phyloP scores from a whole-genome alignment of 2,113 vertebrate genomes.

The Vulpes vulpes region DNA sequence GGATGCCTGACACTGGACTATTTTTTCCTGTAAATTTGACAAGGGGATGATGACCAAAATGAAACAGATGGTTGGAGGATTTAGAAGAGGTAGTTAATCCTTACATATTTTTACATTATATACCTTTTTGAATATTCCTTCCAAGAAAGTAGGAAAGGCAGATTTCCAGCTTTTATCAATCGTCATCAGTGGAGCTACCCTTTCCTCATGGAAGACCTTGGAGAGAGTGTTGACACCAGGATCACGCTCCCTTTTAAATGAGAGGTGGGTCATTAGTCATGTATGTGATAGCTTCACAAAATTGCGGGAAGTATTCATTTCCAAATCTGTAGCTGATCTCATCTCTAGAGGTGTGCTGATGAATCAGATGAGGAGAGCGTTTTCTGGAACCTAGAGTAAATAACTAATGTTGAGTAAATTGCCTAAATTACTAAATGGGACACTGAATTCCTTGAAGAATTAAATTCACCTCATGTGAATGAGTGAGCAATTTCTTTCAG shows the following conservation, averaged over 20 bases:
- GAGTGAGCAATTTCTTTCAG: slow-evolving; percentile 52
- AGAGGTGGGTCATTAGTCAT: not conserved
- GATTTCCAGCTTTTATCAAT: not conserved
- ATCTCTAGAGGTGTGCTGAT: not conserved
- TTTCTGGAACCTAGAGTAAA: slow-evolving; percentile 60
- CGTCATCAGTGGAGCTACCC: not conserved
- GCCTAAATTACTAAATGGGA: slow-evolving; percentile 47
- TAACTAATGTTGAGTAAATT: slow-evolving; percentile 64
- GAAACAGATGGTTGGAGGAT: not conserved
- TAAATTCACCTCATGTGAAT: slow-evolving; percentile 57
- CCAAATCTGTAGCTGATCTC: not conserved
- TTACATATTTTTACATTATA: not conserved
- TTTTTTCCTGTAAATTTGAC: not conserved
- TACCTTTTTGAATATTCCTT: slow-evolving; percentile 40
- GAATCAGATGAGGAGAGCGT: not conserved
- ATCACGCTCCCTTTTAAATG: not conserved
- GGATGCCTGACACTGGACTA: not conserved
- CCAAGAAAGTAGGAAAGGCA: slow-evolving; percentile 17
- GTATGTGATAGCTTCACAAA: not conserved
- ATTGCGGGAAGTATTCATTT: not conserved
- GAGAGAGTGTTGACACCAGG: not conserved
- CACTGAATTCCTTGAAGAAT: slow-evolving; percentile 57
- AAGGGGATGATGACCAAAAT: not conserved
- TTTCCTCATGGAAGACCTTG: slow-evolving; percentile 23
- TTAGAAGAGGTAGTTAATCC: not conserved